Conservation (phyloP, 2,888 invertebrate species). For the Elmis aenea region DNA sequence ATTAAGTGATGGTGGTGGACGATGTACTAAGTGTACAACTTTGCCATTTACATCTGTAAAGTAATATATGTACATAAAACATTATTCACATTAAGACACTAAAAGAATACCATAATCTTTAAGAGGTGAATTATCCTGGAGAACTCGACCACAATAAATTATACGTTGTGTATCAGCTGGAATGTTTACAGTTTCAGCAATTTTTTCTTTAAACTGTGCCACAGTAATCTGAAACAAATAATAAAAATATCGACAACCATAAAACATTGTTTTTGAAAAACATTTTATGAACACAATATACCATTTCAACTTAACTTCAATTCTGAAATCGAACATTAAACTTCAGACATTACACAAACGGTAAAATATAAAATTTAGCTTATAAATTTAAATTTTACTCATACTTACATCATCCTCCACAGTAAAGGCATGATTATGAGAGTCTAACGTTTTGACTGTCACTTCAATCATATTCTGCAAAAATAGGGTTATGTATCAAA, state of each 20-base stretch:
- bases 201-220: constrained; percentile 72
- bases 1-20: constrained; percentile 64
- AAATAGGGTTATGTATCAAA: constrained; percentile 3
- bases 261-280: too few species aligned
- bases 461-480: constrained; percentile 65
- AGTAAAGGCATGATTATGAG: constrained; percentile 74
- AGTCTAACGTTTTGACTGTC: constrained; percentile 86
- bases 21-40: constrained; percentile 87
- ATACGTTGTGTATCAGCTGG: constrained; percentile 79
- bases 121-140: constrained; percentile 81
- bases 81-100: not conserved
- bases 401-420: constrained; percentile 83
- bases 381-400: constrained; percentile 50
- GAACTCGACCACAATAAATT: constrained; percentile 91
- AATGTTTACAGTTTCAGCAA: constrained; percentile 73
- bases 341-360: too few species aligned
- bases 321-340: too few species aligned
- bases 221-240: constrained; percentile 64
- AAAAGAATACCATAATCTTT: constrained; percentile 70
- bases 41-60: constrained; percentile 79
- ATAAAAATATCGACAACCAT: not conserved
- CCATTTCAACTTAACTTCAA: not conserved
- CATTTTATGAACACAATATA: constrained; percentile 2
- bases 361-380: constrained; percentile 3
- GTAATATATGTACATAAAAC: constrained; percentile 4